Base-by-base conservation (phyloP, 2,888 invertebrate species). In the Trichacis sp. region DNA sequence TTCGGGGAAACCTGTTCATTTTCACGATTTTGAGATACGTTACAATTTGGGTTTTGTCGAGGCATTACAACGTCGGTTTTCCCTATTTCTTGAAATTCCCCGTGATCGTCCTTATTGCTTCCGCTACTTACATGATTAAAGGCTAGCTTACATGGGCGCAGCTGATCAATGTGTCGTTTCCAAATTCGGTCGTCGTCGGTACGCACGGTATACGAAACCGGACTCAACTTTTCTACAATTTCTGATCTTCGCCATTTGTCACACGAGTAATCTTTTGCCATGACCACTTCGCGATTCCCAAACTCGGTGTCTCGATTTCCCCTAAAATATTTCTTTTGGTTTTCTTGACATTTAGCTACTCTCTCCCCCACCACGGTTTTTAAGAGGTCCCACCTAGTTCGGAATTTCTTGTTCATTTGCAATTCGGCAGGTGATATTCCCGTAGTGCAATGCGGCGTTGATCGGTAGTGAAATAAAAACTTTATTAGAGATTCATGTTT, bases 171-270 rank as follows among this genome's bases (percentile, higher is more conserved):
- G 48, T 90, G 91, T n/a, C 93, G 92, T 85, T 91, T 90, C 29
- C 92, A 93, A 1, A 90, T 90, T 8, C 90, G 90, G 48, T 92
- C 92, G 0, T 89, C 89, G 42, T 93, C 91, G 80, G 91, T 91
- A 0, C 93, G 15, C 8, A 68, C 57, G 5, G 15, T n/a, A 52
- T 64, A 70, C 4, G 68, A 57, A 1, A 70, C 59, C 2, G 70
- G 64, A 20, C 60, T 36, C 6, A 68, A 3, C 30, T 55, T 33
- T 11, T 64, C 54, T 5, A 48, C 36, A 14, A 68, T 15, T 60
- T 46, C 43, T 1, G 50, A 38, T 42, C 52, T 51, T 9, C 18
- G 14, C 65, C 64, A 68, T 1, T 38, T 48, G 30, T 55, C 42
- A 14, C 49, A 40, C 9, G 29, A 18, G 14, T 57, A 58, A 51